Evolutionary conservation across 1,140 invertebrate genomes (phyloP).

Genomic region (Leptestheria dahalacensis): DNA sequence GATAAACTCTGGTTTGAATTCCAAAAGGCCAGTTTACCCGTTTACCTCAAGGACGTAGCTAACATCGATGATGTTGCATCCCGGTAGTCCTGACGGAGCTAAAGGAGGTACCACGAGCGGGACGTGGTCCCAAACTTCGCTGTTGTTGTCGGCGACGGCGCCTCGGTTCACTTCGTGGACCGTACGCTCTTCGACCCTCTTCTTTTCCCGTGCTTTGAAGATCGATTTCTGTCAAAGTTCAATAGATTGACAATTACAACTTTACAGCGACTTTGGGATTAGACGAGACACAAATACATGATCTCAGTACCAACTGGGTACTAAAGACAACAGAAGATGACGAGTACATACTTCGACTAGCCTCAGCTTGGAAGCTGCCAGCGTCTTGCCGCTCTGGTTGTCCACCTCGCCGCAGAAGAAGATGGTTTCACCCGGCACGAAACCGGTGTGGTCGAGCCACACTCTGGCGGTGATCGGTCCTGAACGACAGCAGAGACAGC

Average conservation of each 20-base stretch:
- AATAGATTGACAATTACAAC: neutral
- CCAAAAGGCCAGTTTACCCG: neutral
- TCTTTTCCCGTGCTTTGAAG: conserved; percentile 11
- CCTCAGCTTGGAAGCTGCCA: neutral
- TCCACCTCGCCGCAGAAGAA: conserved; percentile 13
- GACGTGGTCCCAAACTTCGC: conserved; percentile 10
- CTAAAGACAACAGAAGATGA: neutral
- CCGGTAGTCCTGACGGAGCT: conserved; percentile 8
- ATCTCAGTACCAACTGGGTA: no score
- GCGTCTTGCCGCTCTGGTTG: conserved; percentile 8
- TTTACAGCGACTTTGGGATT: no score
- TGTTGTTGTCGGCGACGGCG: neutral
- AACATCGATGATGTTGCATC: conserved; percentile 11
- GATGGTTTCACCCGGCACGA: conserved; percentile 23
- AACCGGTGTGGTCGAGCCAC: conserved; percentile 19
- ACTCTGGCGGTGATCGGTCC: conserved; percentile 34
- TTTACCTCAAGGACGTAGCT: conserved; percentile 9
- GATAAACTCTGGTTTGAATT: no score
- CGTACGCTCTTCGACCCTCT: conserved; percentile 1
- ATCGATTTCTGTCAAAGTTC: conserved; percentile 4
- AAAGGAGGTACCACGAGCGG: conserved; percentile 6
- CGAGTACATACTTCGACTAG: conserved; percentile 9
- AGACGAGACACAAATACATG: no score
- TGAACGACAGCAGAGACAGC: conserved; percentile 37
- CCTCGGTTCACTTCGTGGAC: conserved; percentile 8